Conservation (phyloP, 2,888 invertebrate species). For the Aporophyla lueneburgensis region DNA sequence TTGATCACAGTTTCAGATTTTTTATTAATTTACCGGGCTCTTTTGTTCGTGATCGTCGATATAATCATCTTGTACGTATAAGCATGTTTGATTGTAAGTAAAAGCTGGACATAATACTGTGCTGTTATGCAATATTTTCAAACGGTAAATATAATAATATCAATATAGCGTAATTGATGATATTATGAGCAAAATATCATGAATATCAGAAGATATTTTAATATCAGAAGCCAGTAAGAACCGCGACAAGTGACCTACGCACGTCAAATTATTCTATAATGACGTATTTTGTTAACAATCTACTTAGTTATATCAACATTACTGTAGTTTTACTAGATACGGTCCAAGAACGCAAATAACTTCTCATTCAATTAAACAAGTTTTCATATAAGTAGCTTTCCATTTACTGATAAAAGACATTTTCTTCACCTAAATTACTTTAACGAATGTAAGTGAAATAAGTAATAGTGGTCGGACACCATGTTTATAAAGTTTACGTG, state of each 20-base stretch:
- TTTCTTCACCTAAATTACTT: background rate
- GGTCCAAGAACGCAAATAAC: background rate
- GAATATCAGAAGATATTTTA: too few relatives aligned
- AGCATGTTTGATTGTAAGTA: background rate
- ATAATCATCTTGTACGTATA: background rate
- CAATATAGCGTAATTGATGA: background rate
- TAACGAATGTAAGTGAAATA: constrained; percentile 26
- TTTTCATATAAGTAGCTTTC: background rate
- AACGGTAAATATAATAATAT: too few relatives aligned
- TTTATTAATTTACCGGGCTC: constrained; percentile 35
- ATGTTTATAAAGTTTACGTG: constrained; percentile 24
- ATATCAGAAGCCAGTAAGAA: background rate
- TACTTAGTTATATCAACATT: background rate
- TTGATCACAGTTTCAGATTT: constrained; percentile 25
- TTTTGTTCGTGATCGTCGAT: background rate
- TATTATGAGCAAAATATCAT: background rate
- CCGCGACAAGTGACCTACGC: background rate
- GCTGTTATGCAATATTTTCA: background rate
- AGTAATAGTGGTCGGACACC: constrained; percentile 19
- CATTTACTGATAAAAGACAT: background rate
- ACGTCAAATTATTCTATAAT: background rate
- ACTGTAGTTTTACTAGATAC: background rate
- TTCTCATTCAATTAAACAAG: background rate
- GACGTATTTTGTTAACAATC: background rate
- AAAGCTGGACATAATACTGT: too few relatives aligned